phyloP scores from a whole-genome alignment of 2,113 vertebrate genomes.

The Salvelinus namaycush region DNA sequence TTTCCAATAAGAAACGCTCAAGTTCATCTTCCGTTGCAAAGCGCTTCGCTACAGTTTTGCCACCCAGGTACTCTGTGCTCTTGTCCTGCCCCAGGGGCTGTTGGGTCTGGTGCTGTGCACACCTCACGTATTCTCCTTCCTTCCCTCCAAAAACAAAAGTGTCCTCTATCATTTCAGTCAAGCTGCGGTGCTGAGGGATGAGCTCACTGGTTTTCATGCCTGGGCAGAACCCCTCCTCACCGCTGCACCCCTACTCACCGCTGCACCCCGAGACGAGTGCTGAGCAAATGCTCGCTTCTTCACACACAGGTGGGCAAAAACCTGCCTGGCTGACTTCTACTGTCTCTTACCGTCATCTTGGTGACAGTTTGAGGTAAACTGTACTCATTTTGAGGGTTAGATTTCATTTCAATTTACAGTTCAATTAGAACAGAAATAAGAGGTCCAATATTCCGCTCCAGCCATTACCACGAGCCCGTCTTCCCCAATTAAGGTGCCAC shows the following conservation, averaged over 20 bases:
- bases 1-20: too few relatives aligned
- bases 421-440: too few relatives aligned
- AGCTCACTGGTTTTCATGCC: slow-evolving; percentile 53
- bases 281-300: slow-evolving; percentile 7
- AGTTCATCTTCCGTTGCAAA: too few relatives aligned
- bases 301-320: slow-evolving; percentile 20
- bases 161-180: slow-evolving; percentile 15
- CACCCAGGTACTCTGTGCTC: background rate
- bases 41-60: too few relatives aligned
- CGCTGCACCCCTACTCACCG: background rate
- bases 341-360: background rate
- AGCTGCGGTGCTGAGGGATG: slow-evolving; percentile 41
- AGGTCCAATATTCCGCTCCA: too few relatives aligned
- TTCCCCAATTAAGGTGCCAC: too few relatives aligned
- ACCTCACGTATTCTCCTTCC: background rate
- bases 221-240: slow-evolving; percentile 23
- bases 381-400: too few relatives aligned
- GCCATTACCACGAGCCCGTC: too few relatives aligned
- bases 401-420: too few relatives aligned
- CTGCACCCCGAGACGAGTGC: background rate
- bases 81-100: background rate
- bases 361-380: background rate
- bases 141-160: slow-evolving; percentile 23
- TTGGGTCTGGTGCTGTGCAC: background rate
- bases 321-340: slow-evolving; percentile 58